Conservation (phyloP, 2,888 invertebrate genomes). For the Neuroscelio doddi region DNA sequence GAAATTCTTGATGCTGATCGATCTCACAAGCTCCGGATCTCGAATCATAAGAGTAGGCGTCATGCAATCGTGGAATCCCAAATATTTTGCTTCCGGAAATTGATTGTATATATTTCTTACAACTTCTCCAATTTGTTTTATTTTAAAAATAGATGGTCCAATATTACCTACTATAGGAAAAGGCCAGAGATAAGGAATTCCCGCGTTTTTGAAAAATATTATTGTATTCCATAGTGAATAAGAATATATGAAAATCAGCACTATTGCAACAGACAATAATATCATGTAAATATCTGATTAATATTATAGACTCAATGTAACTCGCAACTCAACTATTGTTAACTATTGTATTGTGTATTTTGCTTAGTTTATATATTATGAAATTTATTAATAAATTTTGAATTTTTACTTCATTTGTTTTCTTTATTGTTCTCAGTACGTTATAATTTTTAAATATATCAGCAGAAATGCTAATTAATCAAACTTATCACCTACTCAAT, state of each 20-base stretch:
- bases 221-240: slow-evolving; percentile 13
- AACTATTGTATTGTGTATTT: too few relatives aligned
- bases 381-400: too few relatives aligned
- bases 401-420: too few relatives aligned
- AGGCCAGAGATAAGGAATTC: slow-evolving; percentile 43
- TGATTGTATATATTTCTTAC: slow-evolving; percentile 37
- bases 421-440: too few relatives aligned
- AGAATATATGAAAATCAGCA: slow-evolving; percentile 6
- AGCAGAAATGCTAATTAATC: too few relatives aligned
- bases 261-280: not conserved
- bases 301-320: too few relatives aligned
- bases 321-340: too few relatives aligned
- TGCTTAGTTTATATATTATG: too few relatives aligned
- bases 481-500: too few relatives aligned
- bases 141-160: slow-evolving; percentile 21
- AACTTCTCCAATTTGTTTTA: slow-evolving; percentile 14
- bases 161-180: slow-evolving; percentile 42
- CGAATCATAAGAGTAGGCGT: slow-evolving; percentile 55
- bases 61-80: slow-evolving; percentile 54
- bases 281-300: not conserved
- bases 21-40: slow-evolving; percentile 62
- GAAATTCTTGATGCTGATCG: slow-evolving; percentile 52
- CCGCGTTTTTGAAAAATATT: slow-evolving; percentile 39
- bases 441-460: too few relatives aligned
- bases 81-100: slow-evolving; percentile 47